phyloP scores from a whole-genome alignment of 2,113 vertebrate genomes.

The Mormoops blainvillei region DNA sequence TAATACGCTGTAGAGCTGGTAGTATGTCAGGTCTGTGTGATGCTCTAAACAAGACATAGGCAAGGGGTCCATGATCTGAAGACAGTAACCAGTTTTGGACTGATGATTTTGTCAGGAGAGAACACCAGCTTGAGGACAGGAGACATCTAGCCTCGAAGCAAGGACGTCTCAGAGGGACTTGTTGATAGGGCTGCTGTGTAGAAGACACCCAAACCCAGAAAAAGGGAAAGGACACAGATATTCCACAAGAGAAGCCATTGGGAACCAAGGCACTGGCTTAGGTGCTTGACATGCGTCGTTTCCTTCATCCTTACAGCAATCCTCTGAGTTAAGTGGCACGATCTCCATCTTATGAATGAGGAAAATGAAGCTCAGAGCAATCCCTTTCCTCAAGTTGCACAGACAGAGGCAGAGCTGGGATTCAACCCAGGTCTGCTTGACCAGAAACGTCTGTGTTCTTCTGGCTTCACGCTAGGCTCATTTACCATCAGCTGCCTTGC shows the following conservation, averaged over 20 bases:
- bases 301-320: not conserved
- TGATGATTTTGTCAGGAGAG: not conserved
- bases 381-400: not conserved
- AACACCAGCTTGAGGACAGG: not conserved
- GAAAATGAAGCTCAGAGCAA: not conserved
- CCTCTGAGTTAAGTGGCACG: not conserved
- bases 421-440: not conserved
- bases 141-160: not conserved
- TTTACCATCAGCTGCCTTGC: not conserved
- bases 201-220: not conserved
- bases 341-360: not conserved
- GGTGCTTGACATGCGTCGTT: not conserved
- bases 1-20: not conserved
- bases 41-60: not conserved
- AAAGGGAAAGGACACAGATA: not conserved
- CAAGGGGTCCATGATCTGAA: not conserved
- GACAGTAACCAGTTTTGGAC: not conserved
- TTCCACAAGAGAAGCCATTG: too few species aligned
- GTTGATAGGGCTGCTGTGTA: not conserved
- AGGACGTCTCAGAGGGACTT: not conserved
- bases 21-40: not conserved
- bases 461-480: not conserved
- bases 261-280: not conserved
- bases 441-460: not conserved
- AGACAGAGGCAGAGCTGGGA: not conserved